Evolutionary conservation across 2,113 vertebrate species (phyloP), one percentile per base, ranked within the genome.

Genomic region (Elgaria multicarinata): DNA sequence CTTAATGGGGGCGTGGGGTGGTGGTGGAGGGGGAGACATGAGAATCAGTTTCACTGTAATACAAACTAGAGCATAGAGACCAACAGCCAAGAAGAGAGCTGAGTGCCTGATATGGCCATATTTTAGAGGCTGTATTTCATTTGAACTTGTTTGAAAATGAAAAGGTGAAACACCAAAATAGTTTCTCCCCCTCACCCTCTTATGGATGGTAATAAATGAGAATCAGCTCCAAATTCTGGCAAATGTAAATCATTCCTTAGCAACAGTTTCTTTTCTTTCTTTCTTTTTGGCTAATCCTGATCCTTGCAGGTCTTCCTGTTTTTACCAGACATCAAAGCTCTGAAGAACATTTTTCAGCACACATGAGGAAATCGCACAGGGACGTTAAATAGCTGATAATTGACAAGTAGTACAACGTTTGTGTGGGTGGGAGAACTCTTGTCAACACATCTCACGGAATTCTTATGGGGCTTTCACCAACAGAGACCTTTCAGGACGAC

Each of bases 311-410:
- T 89, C 86, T 95, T 89, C 87, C 50, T 90, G 87, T 76, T 77
- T 87, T 90, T 74, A 58, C 93, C 89, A 94, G 89, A 92, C 91
- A 92, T 95, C 95, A 95, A 94, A 95, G 93, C 42, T 4, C n/a
- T 84, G 87, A 0, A 0, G 87, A 94, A 87, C n/a, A 0, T 67
- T 93, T 83, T 74, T 74, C 66, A 22, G 91, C 0, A 0, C 86
- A 46, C 87, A 92, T 84, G 89, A 92, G 93, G 91, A 94, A 94
- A 91, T 94, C 83, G 86, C 81, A 85, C 86, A 3, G 1, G 71
- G 90, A 69, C 89, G 77, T 91, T 93, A 84, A 82, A 53, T 71
- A 92, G 92, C 90, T 93, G 93, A 93, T 95, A 95, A 94, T 92
- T 93, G 94, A 93, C 93, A 87, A 89, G 89, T 14, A 13, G 28